These are phyloP conservation scores for Sylvicola cinctus DNA, from an alignment of 2,888 invertebrate species.

Conservation along the genomic window DNA sequence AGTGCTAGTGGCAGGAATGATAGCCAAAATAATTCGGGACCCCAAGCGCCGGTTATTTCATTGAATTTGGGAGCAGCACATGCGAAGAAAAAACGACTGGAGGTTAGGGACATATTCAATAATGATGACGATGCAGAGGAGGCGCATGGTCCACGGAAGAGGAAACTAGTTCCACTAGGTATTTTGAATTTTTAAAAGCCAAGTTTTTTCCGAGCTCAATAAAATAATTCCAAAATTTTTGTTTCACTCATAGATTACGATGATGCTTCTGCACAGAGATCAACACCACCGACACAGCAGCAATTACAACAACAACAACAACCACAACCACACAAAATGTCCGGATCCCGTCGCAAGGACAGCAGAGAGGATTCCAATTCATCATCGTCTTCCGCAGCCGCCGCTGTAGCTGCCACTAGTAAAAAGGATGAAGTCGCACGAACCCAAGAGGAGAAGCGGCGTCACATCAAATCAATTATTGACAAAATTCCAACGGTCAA, in stretches of 20 bases:
- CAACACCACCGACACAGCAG: constrained; percentile 5
- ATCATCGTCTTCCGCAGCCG: constrained; percentile 6
- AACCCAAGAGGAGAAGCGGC: constrained; percentile 84
- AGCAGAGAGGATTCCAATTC: constrained; percentile 7
- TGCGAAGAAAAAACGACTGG: constrained; percentile 48
- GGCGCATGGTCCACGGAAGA: constrained; percentile 35
- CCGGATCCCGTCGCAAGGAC: constrained; percentile 7
- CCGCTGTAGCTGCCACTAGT: too few species aligned
- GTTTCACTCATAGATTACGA: constrained; percentile 8
- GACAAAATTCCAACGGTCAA: constrained; percentile 98
- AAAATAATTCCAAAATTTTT: constrained; percentile 1
- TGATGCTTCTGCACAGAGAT: constrained; percentile 6
- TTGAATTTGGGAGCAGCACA: constrained; percentile 22
- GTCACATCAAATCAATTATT: constrained; percentile 90
- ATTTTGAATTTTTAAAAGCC: constrained; percentile 9
- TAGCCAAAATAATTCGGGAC: background rate
- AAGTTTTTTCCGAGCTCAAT: background rate
- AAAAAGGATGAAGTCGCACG: constrained; percentile 35
- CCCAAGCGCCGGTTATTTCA: constrained; percentile 22
- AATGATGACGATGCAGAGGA: constrained; percentile 57
- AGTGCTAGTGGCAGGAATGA: constrained; percentile 5
- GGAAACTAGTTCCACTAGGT: constrained; percentile 62
- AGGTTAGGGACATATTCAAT: constrained; percentile 69
- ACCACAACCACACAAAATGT: constrained; percentile 5
- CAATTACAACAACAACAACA: constrained; percentile 2